These are phyloP conservation scores for Amorpha juglandis DNA, from an alignment of 2,888 invertebrate species.

Conservation along the genomic window DNA sequence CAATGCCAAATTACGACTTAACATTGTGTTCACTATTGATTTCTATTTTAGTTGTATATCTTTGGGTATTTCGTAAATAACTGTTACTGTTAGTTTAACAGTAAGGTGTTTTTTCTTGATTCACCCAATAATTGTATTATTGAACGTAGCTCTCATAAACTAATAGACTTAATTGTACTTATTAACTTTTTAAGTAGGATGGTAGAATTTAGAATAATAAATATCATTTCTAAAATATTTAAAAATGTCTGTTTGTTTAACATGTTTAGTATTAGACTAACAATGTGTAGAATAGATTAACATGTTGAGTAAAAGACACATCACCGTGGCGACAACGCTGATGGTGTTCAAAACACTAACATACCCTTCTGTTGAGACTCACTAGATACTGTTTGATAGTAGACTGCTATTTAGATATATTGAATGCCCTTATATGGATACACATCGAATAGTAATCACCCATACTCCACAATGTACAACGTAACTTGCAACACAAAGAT, in stretches of 20 bases:
- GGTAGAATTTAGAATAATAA: slow-evolving; percentile 81
- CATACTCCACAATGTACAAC: slow-evolving; percentile 25
- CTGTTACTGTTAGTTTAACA: slow-evolving; percentile 62
- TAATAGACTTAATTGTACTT: slow-evolving; percentile 79
- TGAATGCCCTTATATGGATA: slow-evolving; percentile 63
- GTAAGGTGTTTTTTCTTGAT: slow-evolving; percentile 57
- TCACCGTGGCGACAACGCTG: slow-evolving; percentile 56
- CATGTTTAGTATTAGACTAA: slow-evolving; percentile 84
- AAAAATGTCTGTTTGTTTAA: slow-evolving; percentile 83
- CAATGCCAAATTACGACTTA: slow-evolving; percentile 65
- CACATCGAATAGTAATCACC: slow-evolving; percentile 26
- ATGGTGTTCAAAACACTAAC: slow-evolving; percentile 59
- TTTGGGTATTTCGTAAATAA: slow-evolving; percentile 56
- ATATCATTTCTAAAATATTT: slow-evolving; percentile 81
- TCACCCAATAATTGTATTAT: slow-evolving; percentile 55
- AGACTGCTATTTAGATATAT: slow-evolving; percentile 63
- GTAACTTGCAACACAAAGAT: slow-evolving; percentile 54
- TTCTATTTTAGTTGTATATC: slow-evolving; percentile 63
- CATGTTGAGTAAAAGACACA: slow-evolving; percentile 61
- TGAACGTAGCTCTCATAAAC: slow-evolving; percentile 71
- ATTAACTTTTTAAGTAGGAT: slow-evolving; percentile 76
- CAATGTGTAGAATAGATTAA: slow-evolving; percentile 82
- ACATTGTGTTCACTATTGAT: slow-evolving; percentile 68
- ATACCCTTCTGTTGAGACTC: slow-evolving; percentile 69
- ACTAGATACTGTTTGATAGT: slow-evolving; percentile 65